A percentile compares a stretch with the other conserved stretches of the same genome.
Evolutionary conservation across 2,113 vertebrate species (phyloP).

Genomic region (Salminus brasiliensis): DNA sequence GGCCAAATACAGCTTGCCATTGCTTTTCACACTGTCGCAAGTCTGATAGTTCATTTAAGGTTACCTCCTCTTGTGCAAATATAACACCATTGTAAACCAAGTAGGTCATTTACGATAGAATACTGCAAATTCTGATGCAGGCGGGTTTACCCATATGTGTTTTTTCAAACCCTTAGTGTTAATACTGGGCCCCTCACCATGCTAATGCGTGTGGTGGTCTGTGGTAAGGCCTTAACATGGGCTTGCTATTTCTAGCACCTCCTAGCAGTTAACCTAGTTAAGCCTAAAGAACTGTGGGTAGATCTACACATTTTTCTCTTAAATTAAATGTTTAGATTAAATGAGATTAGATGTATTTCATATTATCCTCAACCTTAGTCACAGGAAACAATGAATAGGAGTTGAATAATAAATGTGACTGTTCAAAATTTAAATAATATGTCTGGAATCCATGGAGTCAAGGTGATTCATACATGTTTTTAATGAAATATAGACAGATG

Average conservation of each 20-base stretch:
- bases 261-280: neutral
- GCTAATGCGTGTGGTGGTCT: neutral
- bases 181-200: no score
- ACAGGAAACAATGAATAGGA: no score
- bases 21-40: no score
- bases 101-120: neutral
- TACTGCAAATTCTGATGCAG: neutral
- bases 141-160: neutral
- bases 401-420: no score
- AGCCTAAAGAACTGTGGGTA: neutral
- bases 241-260: neutral
- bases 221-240: neutral
- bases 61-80: no score
- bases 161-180: neutral
- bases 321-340: no score
- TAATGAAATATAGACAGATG: neutral
- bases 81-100: neutral
- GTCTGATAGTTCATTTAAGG: no score
- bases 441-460: no score
- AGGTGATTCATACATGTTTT: no score
- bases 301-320: neutral
- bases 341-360: no score
- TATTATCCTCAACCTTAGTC: no score
- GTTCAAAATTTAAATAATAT: no score
- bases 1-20: neutral